A percentile compares a stretch with the other conserved stretches of the same genome.
These are phyloP conservation scores for Mycteria americana DNA, from an alignment of 2,797 vertebrate genomes.

Conservation along the genomic window DNA sequence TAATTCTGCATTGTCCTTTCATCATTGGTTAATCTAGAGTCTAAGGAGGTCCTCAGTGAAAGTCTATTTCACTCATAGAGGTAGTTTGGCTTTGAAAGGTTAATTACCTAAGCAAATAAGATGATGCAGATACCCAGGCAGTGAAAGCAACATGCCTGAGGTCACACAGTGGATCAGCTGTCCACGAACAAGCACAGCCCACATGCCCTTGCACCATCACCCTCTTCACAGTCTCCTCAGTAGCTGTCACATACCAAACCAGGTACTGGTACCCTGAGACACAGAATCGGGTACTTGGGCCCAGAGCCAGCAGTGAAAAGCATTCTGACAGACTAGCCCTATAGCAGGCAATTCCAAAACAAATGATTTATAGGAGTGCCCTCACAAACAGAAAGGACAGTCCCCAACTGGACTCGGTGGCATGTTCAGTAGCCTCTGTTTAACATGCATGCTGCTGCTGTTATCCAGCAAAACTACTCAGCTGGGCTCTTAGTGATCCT, in stretches of 20 bases:
- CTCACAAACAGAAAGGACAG: not conserved
- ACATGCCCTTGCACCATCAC: not conserved
- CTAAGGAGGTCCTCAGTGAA: not conserved
- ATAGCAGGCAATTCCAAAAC: not conserved
- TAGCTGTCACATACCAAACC: not conserved
- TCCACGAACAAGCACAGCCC: not conserved
- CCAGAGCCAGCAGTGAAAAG: not conserved
- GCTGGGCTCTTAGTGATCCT: not conserved
- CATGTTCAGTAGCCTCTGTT: not conserved
- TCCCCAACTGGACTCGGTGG: not conserved
- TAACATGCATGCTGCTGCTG: not conserved
- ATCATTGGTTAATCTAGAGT: not conserved
- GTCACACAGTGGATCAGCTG: not conserved
- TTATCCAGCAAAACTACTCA: not conserved
- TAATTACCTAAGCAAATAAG: not conserved
- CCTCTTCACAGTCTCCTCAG: not conserved
- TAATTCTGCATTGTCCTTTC: not conserved
- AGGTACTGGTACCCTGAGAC: not conserved
- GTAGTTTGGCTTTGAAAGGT: not conserved
- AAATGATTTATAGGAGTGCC: not conserved
- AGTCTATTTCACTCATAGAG: not conserved
- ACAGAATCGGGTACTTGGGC: not conserved
- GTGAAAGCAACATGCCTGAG: not conserved
- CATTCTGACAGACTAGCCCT: not conserved
- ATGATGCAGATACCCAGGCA: not conserved